phyloP scores from a whole-genome alignment of 1,140 invertebrate genomes.

The Vanessa atalanta region DNA sequence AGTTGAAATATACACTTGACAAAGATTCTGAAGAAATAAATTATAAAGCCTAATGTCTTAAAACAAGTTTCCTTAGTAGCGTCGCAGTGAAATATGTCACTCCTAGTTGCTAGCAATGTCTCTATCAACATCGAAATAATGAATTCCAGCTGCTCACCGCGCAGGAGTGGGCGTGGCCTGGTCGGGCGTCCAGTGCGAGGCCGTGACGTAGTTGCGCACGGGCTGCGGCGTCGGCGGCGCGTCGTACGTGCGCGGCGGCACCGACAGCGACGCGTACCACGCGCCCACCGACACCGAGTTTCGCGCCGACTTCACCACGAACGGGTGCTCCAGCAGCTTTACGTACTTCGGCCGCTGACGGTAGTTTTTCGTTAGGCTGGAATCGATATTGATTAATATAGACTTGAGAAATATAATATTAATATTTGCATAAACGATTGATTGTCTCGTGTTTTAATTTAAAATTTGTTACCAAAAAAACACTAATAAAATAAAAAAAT shows the following conservation, averaged over 20 bases:
- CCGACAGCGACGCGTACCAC: constrained; percentile 84
- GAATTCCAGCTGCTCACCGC: neutral
- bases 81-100: too few species aligned
- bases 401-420: neutral
- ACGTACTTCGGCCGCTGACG: constrained; percentile 96
- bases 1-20: too few species aligned
- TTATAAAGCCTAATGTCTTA: too few species aligned
- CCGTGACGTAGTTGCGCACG: constrained; percentile 64
- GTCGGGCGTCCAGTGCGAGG: constrained; percentile 65
- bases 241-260: constrained; percentile 38
- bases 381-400: constrained; percentile 42
- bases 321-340: constrained; percentile 93
- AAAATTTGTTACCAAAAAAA: too few species aligned
- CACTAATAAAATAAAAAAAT: neutral
- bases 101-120: too few species aligned
- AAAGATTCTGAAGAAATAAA: too few species aligned
- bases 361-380: constrained; percentile 96
- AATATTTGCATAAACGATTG: neutral
- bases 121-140: too few species aligned
- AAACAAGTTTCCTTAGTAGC: too few species aligned
- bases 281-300: constrained; percentile 88
- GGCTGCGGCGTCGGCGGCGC: constrained; percentile 63
- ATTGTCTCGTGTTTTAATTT: neutral
- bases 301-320: constrained; percentile 90
- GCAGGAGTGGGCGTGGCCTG: constrained; percentile 67